phyloP scores from a whole-genome alignment of 2,888 invertebrate genomes.

The Macrosiphum euphorbiae region DNA sequence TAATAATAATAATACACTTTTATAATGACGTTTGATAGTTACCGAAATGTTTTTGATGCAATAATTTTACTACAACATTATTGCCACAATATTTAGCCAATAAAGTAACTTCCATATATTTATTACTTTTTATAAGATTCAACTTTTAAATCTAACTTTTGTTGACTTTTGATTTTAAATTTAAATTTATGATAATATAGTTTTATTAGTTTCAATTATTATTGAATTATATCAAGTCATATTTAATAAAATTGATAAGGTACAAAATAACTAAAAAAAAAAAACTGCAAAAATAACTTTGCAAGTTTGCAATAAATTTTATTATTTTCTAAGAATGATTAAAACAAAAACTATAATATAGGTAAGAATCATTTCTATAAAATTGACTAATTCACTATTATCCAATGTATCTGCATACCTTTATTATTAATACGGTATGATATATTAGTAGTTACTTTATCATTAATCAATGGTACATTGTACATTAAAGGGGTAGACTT shows the following conservation, averaged over 20 bases:
- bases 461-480: neutral
- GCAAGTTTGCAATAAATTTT: neutral
- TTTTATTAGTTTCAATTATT: neutral
- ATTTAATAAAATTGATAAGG: neutral
- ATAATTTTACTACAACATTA: neutral
- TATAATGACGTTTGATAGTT: neutral
- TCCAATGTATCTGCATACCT: neutral
- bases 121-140: neutral
- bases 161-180: no score
- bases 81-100: neutral
- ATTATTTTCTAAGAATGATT: neutral
- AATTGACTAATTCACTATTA: neutral
- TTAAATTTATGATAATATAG: neutral
- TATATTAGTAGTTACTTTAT: neutral
- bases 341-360: neutral
- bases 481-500: neutral
- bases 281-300: no score
- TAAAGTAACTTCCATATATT: neutral
- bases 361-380: neutral
- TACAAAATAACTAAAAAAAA: neutral
- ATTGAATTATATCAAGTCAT: neutral
- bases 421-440: neutral
- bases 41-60: neutral
- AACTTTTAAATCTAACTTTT: no score
- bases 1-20: neutral